Conservation (phyloP, 2,888 invertebrate genomes). For the Gymnocheta viridis region DNA sequence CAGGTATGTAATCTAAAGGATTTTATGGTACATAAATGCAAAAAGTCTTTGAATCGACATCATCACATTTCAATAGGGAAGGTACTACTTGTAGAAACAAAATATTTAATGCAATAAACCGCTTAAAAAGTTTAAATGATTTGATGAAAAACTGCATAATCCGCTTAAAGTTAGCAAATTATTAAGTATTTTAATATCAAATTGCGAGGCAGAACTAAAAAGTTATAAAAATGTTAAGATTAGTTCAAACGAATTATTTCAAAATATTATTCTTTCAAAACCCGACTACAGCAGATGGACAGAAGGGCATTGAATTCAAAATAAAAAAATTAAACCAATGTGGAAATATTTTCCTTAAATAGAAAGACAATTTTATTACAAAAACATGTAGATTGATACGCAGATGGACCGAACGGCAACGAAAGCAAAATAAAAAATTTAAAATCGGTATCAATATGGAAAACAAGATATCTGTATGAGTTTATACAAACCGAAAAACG, state of each 20-base stretch:
- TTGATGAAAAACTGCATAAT: not conserved
- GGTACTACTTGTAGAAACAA: not conserved
- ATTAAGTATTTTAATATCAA: not conserved
- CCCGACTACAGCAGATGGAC: too few species aligned
- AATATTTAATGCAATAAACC: constrained; percentile 38
- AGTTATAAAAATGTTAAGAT: not conserved
- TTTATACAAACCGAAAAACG: too few species aligned
- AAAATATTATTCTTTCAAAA: not conserved
- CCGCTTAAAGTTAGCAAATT: not conserved
- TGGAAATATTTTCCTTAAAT: too few species aligned
- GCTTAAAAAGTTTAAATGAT: constrained; percentile 4
- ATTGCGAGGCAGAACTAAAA: not conserved
- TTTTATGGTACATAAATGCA: constrained; percentile 2
- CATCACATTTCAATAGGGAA: not conserved
- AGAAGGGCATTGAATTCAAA: too few species aligned
- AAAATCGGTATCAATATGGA: too few species aligned
- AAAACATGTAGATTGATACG: too few species aligned
- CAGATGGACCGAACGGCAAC: too few species aligned
- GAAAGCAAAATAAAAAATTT: too few species aligned
- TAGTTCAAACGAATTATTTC: not conserved
- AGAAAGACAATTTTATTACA: too few species aligned
- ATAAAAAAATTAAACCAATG: too few species aligned
- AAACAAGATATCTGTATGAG: too few species aligned
- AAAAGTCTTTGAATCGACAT: not conserved
- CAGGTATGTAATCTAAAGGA: constrained; percentile 70